phyloP scores from a whole-genome alignment of 2,888 invertebrate species.

The Chorisops tibialis region DNA sequence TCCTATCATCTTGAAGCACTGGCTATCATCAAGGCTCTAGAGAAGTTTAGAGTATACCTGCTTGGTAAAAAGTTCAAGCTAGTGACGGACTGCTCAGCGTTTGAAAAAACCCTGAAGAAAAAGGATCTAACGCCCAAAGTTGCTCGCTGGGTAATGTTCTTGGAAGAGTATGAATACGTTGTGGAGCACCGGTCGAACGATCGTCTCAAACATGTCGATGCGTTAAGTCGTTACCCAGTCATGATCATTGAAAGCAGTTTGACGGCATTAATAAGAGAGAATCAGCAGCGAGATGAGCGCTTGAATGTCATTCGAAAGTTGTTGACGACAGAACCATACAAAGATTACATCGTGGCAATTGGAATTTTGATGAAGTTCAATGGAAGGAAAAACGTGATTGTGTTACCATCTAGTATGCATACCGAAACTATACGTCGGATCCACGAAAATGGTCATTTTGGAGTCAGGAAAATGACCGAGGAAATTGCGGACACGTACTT shows the following conservation, averaged over 20 bases:
- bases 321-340: background rate
- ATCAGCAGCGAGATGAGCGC: background rate
- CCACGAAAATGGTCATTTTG: conserved; percentile 25
- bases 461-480: conserved; percentile 32
- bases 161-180: conserved; percentile 33
- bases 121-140: conserved; percentile 32
- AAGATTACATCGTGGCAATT: background rate
- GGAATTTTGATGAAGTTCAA: conserved; percentile 3
- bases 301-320: background rate
- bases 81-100: conserved; percentile 32
- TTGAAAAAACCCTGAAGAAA: conserved; percentile 30
- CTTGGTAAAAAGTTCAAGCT: conserved; percentile 33
- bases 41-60: conserved; percentile 37
- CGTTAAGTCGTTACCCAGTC: conserved; percentile 34
- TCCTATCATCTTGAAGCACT: conserved; percentile 25
- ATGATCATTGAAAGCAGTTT: conserved; percentile 6
- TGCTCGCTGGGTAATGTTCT: conserved; percentile 35
- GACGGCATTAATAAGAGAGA: background rate
- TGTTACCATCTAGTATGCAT: conserved; percentile 14
- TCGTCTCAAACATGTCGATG: conserved; percentile 36
- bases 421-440: conserved; percentile 16
- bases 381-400: conserved; percentile 6
- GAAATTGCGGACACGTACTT: conserved; percentile 33
- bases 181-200: conserved; percentile 35
- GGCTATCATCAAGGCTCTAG: conserved; percentile 31